Base-by-base conservation (phyloP, 2,113 vertebrate species). In the Numenius arquata region DNA sequence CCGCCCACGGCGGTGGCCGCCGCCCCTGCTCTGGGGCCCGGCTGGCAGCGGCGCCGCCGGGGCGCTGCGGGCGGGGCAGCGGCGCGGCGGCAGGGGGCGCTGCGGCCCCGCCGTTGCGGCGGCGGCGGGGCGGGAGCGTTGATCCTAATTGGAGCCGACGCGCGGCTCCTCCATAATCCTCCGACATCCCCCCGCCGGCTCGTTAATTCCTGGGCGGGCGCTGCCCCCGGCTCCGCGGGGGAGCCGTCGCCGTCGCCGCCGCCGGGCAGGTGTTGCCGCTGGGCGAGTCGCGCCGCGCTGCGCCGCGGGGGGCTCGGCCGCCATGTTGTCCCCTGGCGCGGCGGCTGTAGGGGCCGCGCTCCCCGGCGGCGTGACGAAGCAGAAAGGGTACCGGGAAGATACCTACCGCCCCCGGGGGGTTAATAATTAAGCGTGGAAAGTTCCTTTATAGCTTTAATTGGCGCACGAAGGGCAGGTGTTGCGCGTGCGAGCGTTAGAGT, bases 71-170 rank as follows among this genome's bases (percentile, higher is more conserved):
- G 40, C 20, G 67, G 67, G 66, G 50, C 56, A 30, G 97, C 98
- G 98, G 97, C 97, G n/a, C 29, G 32, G 97, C 98, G 98, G 97
- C 97, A 98, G 98, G 98, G 98, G 98, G 95, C 97, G 98, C 92
- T 97, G 95, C 97, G 97, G 95, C 96, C 96, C 95, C 97, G 97
- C 93, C 89, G 27, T 98, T 98, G 61, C 62, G 34, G 89, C 40
- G 18, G 53, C 80, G 48, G 88, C 36, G 20, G 40, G 21, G 92
- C 65, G 29, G 87, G 93, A 93, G 93, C 95, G 97, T 97, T 98
- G 98, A 98, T 98, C 93, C 96, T 98, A 98, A 98, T 98, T 98
- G 98, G 97, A 98, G 98, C 96, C 91, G 98, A 98, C 98, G 95
- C 89, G 85, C 96, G 97, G 97, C 97, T 98, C 96, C 97, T 97